Evolutionary conservation across 2,797 vertebrate species (phyloP), one percentile per base, ranked within the genome.

Genomic region (Gephyroberyx darwinii): DNA sequence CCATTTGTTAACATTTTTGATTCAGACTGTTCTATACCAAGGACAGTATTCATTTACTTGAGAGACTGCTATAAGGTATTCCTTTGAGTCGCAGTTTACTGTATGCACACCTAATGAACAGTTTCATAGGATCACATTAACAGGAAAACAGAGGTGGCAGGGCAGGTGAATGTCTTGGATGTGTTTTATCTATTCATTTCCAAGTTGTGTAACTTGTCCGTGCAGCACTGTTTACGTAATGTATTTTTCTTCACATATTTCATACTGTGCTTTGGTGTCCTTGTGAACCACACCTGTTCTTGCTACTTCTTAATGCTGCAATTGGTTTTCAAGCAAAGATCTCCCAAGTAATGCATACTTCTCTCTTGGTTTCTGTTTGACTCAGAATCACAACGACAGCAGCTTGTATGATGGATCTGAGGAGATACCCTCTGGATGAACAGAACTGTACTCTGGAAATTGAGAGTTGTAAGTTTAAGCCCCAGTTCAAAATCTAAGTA

Each of bases 381-480:
- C 93, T 81, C 89, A 99, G 98, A 92, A 99, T 99, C 93, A 99
- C 98, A 12, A 99, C 97, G 0, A 99, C 97, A 1, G 98, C 98
- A 16, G 98, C 98, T 26, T 99, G 98, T 81, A 99, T 99, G 98
- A 99, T 99, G 98, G 98, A 99, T 83, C 93, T 99, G 87, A 93
- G 98, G 90, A 94, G 97, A 83, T 99, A 99, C 75, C 98, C 98
- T 0, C 86, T 99, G 91, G 97, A 99, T 31, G 97, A 99, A 65
- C 98, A 99, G 89, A 99, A 99, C 90, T 99, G 97, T 85, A 99
- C 98, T 31, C 93, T 99, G 94, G 97, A 99, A 91, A 99, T 99
- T 77, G 98, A 99, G 92, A 99, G 98, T 88, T 99, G 97, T 99
- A 94, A 57, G 97, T 96, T 82, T 30, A 43, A 71, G 74, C 92